A percentile compares a stretch with the other conserved stretches of the same genome.
Evolutionary conservation across 1,140 invertebrate genomes (phyloP).

Genomic region (Formica exsecta): DNA sequence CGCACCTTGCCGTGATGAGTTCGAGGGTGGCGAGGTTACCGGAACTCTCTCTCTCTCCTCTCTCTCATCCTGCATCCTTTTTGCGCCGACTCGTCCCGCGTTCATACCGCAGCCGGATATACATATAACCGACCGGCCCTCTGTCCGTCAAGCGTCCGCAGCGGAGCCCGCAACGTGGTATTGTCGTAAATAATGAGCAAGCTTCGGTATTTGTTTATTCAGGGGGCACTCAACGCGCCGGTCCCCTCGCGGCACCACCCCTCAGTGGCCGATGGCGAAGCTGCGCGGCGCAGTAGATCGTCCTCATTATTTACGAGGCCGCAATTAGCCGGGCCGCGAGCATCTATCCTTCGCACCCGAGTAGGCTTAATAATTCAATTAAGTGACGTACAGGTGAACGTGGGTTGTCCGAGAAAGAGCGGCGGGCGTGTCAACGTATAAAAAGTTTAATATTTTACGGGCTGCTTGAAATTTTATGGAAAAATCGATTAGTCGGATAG

Average conservation of each 20-base stretch:
- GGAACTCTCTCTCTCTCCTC: constrained; percentile 27
- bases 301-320: constrained; percentile 83
- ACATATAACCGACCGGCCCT: constrained; percentile 68
- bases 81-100: constrained; percentile 11
- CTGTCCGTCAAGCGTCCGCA: constrained; percentile 76
- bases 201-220: constrained; percentile 85
- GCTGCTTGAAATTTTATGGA: constrained; percentile 53
- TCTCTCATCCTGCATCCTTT: constrained; percentile 33
- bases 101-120: constrained; percentile 73
- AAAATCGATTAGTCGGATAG: constrained; percentile 53
- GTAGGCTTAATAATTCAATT: constrained; percentile 85
- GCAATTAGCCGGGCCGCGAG: constrained; percentile 83
- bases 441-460: constrained; percentile 50
- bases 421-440: constrained; percentile 15
- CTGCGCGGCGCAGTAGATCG: constrained; percentile 71
- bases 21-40: constrained; percentile 43
- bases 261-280: constrained; percentile 33
- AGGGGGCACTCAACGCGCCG: constrained; percentile 82
- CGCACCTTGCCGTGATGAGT: constrained; percentile 56
- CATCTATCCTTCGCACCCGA: constrained; percentile 84
- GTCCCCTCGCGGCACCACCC: constrained; percentile 37
- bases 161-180: constrained; percentile 68
- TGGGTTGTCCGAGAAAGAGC: not conserved
- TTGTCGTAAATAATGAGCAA: constrained; percentile 79
- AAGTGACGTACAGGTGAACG: constrained; percentile 69